phyloP scores from a whole-genome alignment of 2,797 vertebrate species.

The Gobio occitaniae region DNA sequence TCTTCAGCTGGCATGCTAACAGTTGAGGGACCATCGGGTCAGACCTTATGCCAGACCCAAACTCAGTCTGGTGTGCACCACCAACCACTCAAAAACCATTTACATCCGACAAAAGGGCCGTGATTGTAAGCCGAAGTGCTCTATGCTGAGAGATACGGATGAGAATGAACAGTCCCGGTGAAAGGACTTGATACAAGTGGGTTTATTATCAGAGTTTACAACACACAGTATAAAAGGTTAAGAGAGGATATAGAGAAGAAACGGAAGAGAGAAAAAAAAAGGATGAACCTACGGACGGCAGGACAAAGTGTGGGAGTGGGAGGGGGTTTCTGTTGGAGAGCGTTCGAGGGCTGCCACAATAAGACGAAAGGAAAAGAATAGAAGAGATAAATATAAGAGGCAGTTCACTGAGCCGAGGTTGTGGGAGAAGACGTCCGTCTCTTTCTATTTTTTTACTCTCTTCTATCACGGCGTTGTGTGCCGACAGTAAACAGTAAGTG shows the following conservation, averaged over 20 bases:
- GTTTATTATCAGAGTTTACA: constrained; percentile 36
- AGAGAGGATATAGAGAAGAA: neutral
- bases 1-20: constrained; percentile 43
- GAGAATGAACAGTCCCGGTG: neutral
- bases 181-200: constrained; percentile 44
- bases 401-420: constrained; percentile 38
- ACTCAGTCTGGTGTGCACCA: constrained; percentile 28
- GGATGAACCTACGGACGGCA: neutral
- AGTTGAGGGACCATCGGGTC: constrained; percentile 31
- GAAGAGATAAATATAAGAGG: constrained; percentile 30
- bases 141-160: neutral
- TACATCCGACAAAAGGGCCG: constrained; percentile 37
- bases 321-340: neutral
- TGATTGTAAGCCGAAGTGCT: constrained; percentile 24
- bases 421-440: constrained; percentile 10
- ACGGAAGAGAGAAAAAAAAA: neutral
- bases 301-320: constrained; percentile 2
- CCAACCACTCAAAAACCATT: constrained; percentile 23
- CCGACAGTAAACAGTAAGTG: constrained; percentile 12
- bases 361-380: constrained; percentile 7
- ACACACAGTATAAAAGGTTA: constrained; percentile 17
- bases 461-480: neutral
- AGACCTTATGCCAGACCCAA: constrained; percentile 34
- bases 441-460: constrained; percentile 21
- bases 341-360: neutral